phyloP scores from a whole-genome alignment of 2,888 invertebrate genomes.

The Lathronympha strigana region DNA sequence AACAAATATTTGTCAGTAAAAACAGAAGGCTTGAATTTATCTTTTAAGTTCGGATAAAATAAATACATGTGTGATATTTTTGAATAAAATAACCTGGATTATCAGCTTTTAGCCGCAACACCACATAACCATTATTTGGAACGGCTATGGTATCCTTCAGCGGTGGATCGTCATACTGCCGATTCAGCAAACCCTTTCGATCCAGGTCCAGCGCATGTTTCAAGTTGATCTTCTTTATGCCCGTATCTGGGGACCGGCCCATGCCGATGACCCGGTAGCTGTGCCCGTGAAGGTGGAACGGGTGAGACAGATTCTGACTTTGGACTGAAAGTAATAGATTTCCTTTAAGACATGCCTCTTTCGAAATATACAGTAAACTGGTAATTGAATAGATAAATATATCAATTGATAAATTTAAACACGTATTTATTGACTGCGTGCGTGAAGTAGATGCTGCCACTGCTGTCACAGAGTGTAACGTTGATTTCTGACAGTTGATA shows the following conservation, averaged over 20 bases:
- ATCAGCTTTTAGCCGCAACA: conserved; percentile 92
- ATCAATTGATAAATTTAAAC: too few relatives aligned
- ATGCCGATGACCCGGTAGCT: conserved; percentile 92
- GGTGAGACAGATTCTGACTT: conserved; percentile 91
- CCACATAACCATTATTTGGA: conserved; percentile 94
- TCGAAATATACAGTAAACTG: too few relatives aligned
- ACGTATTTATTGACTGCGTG: too few relatives aligned
- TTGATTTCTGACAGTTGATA: too few relatives aligned
- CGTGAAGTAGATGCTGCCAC: too few relatives aligned
- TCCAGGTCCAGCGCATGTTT: conserved; percentile 92
- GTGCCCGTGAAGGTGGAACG: conserved; percentile 94
- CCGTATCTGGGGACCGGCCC: conserved; percentile 91
- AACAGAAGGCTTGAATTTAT: too few relatives aligned
- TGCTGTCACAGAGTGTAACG: too few relatives aligned
- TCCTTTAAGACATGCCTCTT: neutral
- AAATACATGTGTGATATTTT: neutral
- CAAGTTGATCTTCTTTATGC: conserved; percentile 91
- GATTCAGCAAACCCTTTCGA: conserved; percentile 88
- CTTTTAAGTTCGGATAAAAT: too few relatives aligned
- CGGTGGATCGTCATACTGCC: conserved; percentile 91
- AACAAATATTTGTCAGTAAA: too few relatives aligned
- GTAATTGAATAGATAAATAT: too few relatives aligned
- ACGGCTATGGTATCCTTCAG: conserved; percentile 95
- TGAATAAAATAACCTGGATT: conserved; percentile 88
- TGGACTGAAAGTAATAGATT: conserved; percentile 82